These are phyloP conservation scores for Henricia sp. DNA, from an alignment of 53 echinoderm and acorn worm species.

Conservation along the genomic window DNA sequence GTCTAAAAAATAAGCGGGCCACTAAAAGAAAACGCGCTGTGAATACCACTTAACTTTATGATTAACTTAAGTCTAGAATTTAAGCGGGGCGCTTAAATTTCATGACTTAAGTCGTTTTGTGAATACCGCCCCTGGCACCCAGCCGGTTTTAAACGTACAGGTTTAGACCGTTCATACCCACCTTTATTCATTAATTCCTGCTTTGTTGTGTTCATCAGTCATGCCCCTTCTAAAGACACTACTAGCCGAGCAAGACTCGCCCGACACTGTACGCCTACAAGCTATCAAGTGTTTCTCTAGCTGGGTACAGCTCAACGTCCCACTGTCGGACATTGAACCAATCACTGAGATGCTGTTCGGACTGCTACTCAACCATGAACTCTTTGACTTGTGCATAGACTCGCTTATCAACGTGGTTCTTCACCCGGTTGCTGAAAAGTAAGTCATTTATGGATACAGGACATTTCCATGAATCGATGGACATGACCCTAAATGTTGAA, in stretches of 20 bases:
- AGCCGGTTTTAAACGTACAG: too few relatives aligned
- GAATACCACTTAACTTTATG: too few relatives aligned
- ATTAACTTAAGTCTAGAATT: too few relatives aligned
- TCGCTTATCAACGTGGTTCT: conserved; percentile 82
- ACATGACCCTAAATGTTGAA: too few relatives aligned
- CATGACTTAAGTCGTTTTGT: too few relatives aligned
- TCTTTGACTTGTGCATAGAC: conserved; percentile 94
- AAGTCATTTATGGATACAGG: too few relatives aligned
- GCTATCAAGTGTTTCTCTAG: conserved; percentile 92
- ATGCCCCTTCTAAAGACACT: conserved; percentile 85
- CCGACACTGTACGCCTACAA: conserved; percentile 82
- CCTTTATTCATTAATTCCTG: not conserved
- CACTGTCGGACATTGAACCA: conserved; percentile 85
- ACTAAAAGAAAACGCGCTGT: too few relatives aligned
- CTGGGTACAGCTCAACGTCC: conserved; percentile 93
- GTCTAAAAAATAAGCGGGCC: too few relatives aligned
- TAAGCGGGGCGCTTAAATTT: too few relatives aligned
- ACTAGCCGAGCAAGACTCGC: conserved; percentile 81
- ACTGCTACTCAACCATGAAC: conserved; percentile 77
- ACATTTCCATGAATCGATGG: too few relatives aligned
- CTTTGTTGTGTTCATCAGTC: conserved; percentile 58
- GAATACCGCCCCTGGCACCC: too few relatives aligned
- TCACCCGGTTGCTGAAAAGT: conserved; percentile 94
- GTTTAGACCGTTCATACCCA: too few relatives aligned
- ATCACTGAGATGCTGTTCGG: conserved; percentile 87